A percentile compares a stretch with the other conserved stretches of the same genome.
These are phyloP conservation scores for Isichthys henryi DNA, from an alignment of 2,113 vertebrate genomes.

Conservation along the genomic window DNA sequence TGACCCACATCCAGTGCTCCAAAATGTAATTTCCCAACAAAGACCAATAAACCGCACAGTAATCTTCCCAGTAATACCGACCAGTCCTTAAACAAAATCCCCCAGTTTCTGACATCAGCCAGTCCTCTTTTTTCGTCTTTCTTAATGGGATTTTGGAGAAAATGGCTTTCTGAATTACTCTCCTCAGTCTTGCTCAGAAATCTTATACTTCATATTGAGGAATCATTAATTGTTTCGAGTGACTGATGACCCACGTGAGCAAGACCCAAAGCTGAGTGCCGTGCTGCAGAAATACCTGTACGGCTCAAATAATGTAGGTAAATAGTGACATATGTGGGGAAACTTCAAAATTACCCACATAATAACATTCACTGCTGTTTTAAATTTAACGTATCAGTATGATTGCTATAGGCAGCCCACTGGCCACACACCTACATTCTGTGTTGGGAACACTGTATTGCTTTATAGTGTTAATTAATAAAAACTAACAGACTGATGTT, in stretches of 20 bases:
- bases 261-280: slow-evolving; percentile 57
- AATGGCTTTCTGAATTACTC: slow-evolving; percentile 67
- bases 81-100: slow-evolving; percentile 72
- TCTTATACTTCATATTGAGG: slow-evolving; percentile 57
- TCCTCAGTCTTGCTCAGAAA: slow-evolving; percentile 64
- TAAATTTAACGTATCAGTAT: background rate
- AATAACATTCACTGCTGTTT: slow-evolving; percentile 27
- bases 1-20: slow-evolving; percentile 52
- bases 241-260: slow-evolving; percentile 61
- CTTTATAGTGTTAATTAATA: background rate
- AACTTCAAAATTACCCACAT: slow-evolving; percentile 37
- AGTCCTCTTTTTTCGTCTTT: slow-evolving; percentile 36
- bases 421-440: background rate
- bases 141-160: slow-evolving; percentile 73
- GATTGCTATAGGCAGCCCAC: background rate
- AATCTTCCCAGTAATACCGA: slow-evolving; percentile 70
- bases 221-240: slow-evolving; percentile 71
- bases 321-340: slow-evolving; percentile 33
- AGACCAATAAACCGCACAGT: slow-evolving; percentile 67
- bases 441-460: background rate
- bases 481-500: background rate
- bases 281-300: slow-evolving; percentile 45
- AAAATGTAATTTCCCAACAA: slow-evolving; percentile 69
- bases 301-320: slow-evolving; percentile 30
- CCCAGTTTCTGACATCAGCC: slow-evolving; percentile 64